A percentile compares a stretch with the other conserved stretches of the same genome.
phyloP scores from a whole-genome alignment of 1,140 invertebrate species.

The Plodia interpunctella region DNA sequence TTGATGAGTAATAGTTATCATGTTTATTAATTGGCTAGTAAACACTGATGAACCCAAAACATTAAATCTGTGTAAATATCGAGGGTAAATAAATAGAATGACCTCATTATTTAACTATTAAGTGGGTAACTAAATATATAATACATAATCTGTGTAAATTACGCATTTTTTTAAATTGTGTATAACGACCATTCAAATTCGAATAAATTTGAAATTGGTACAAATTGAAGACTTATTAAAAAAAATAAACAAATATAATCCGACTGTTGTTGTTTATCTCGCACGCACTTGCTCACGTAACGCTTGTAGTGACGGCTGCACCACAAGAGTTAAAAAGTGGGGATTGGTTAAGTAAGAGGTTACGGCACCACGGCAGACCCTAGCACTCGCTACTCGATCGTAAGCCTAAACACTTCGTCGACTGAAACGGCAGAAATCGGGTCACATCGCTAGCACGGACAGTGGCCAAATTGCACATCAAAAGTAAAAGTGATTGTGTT shows the following conservation, averaged over 20 bases:
- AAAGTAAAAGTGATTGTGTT: constrained; percentile 49
- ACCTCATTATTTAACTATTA: neutral
- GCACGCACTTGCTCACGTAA: constrained; percentile 32
- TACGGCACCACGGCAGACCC: constrained; percentile 42
- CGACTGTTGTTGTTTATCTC: constrained; percentile 20
- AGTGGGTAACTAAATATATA: too few relatives aligned
- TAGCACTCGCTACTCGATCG: constrained; percentile 53
- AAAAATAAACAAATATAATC: neutral
- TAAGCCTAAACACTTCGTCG: constrained; percentile 36
- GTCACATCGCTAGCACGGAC: constrained; percentile 31
- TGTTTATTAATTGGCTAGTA: neutral
- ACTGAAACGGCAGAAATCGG: constrained; percentile 43
- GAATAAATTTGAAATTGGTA: too few relatives aligned
- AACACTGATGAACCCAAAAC: neutral
- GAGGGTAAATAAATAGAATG: neutral
- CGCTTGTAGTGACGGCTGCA: constrained; percentile 20
- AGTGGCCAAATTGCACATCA: constrained; percentile 13
- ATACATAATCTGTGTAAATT: neutral
- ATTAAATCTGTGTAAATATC: neutral
- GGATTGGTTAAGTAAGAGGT: constrained; percentile 67
- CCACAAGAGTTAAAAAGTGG: constrained; percentile 32
- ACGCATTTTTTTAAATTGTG: neutral
- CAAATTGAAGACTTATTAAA: neutral
- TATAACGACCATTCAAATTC: too few relatives aligned
- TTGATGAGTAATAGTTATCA: neutral